Percentiles rank a stretch among this genome's conserved stretches.
phyloP scores from a whole-genome alignment of 2,113 vertebrate species.

The Falcunculus frontatus region DNA sequence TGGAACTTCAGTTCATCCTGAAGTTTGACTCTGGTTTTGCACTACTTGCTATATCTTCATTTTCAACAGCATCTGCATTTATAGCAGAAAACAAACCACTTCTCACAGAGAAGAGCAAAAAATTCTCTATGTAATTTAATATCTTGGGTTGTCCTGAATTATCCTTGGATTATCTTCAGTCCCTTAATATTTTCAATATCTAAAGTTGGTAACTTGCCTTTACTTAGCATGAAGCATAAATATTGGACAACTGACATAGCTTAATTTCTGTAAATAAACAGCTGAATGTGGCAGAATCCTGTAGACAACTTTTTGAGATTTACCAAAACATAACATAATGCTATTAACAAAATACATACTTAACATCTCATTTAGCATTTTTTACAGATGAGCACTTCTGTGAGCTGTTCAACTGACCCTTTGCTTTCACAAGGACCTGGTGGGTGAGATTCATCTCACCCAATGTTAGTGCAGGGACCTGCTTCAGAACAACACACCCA shows the following conservation, averaged over 20 bases:
- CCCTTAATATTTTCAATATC: neutral
- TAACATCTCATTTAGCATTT: neutral
- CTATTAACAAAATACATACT: neutral
- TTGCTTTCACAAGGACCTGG: neutral
- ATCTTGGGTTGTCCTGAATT: neutral
- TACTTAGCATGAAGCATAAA: neutral
- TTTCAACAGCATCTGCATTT: neutral
- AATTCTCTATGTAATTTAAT: neutral
- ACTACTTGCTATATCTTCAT: neutral
- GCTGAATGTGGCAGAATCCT: neutral
- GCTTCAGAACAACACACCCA: neutral
- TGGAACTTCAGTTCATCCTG: neutral
- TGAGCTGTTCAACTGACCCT: neutral
- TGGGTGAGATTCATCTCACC: neutral
- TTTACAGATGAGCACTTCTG: neutral
- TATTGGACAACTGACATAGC: neutral
- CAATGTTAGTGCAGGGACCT: neutral
- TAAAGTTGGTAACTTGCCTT: neutral
- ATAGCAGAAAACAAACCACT: neutral
- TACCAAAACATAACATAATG: neutral
- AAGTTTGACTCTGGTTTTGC: neutral
- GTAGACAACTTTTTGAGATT: neutral
- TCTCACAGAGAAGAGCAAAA: neutral
- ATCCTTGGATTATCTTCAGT: neutral
- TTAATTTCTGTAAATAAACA: neutral